A percentile compares a stretch with the other conserved stretches of the same genome.
phyloP scores from a whole-genome alignment of 2,113 vertebrate species.

The Brachyistius frenatus region DNA sequence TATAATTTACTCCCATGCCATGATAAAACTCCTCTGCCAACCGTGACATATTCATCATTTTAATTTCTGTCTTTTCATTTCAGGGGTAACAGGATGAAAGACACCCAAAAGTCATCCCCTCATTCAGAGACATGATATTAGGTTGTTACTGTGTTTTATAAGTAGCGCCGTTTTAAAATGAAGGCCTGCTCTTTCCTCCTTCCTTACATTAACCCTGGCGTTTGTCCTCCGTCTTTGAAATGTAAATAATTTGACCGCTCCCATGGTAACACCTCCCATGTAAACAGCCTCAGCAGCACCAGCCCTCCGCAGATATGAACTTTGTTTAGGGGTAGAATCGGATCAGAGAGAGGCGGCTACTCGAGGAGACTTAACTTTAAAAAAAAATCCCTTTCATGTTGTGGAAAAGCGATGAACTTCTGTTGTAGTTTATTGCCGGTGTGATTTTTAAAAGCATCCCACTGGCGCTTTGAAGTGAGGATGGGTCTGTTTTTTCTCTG shows the following conservation, averaged over 20 bases:
- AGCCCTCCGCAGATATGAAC: constrained; percentile 57
- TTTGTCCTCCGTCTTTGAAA: constrained; percentile 70
- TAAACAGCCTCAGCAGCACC: constrained; percentile 61
- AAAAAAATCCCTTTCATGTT: constrained; percentile 79
- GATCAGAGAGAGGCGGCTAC: constrained; percentile 60
- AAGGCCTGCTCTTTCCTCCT: constrained; percentile 31
- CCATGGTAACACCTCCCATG: constrained; percentile 67
- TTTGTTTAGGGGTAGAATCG: constrained; percentile 58
- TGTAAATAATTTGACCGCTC: constrained; percentile 72
- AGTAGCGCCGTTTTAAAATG: constrained; percentile 26
- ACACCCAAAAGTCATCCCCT: background rate
- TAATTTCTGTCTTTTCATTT: constrained; percentile 22
- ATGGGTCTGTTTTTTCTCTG: constrained; percentile 77
- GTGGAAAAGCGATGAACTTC: constrained; percentile 76
- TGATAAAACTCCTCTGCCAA: constrained; percentile 31
- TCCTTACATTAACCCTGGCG: constrained; percentile 40
- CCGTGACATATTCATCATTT: constrained; percentile 36
- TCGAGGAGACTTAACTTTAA: constrained; percentile 62
- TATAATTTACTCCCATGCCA: constrained; percentile 53
- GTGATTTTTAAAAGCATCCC: constrained; percentile 80
- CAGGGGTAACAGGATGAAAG: constrained; percentile 23
- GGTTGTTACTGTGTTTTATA: constrained; percentile 39
- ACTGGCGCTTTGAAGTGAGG: constrained; percentile 81
- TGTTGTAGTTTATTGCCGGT: constrained; percentile 81
- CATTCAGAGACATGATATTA: constrained; percentile 26